A percentile compares a stretch with the other conserved stretches of the same genome.
Evolutionary conservation across 2,797 vertebrate species (phyloP).

Genomic region (Channallabes apus): DNA sequence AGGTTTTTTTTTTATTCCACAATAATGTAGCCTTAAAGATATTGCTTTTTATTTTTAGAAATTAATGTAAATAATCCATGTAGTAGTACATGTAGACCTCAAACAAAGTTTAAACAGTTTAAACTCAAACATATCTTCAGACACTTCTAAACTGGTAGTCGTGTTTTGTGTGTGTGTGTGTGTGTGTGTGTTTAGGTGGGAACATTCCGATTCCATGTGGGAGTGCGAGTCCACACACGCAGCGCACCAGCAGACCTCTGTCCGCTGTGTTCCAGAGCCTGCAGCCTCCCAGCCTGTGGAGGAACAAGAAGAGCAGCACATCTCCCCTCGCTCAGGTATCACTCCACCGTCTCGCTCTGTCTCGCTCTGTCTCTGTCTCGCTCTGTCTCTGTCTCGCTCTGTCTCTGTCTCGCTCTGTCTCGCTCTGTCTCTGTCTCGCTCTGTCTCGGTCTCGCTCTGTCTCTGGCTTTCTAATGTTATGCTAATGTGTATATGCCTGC

Average conservation of each 20-base stretch:
- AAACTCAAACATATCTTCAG: neutral
- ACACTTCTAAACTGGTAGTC: neutral
- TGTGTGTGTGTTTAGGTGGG: conserved; percentile 71
- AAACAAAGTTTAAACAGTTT: neutral
- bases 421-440: neutral
- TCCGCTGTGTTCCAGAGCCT: conserved; percentile 94
- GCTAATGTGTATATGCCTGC: neutral
- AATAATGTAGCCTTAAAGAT: neutral
- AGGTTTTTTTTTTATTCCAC: neutral
- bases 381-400: neutral
- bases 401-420: too few relatives aligned
- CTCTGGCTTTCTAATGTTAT: neutral
- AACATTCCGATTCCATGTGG: conserved; percentile 69
- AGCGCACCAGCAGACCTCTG: conserved; percentile 83
- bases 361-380: neutral
- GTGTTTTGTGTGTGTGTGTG: neutral
- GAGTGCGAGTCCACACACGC: conserved; percentile 80
- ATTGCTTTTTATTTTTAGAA: neutral
- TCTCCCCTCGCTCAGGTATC: conserved; percentile 86
- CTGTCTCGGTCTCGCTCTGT: neutral
- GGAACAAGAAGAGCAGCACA: conserved; percentile 84
- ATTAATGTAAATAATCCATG: neutral
- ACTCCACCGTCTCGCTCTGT: neutral
- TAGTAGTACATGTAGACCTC: neutral
- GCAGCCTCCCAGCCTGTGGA: conserved; percentile 88